Conservation (phyloP, 2,888 invertebrate genomes). For the Sericinus montela region DNA sequence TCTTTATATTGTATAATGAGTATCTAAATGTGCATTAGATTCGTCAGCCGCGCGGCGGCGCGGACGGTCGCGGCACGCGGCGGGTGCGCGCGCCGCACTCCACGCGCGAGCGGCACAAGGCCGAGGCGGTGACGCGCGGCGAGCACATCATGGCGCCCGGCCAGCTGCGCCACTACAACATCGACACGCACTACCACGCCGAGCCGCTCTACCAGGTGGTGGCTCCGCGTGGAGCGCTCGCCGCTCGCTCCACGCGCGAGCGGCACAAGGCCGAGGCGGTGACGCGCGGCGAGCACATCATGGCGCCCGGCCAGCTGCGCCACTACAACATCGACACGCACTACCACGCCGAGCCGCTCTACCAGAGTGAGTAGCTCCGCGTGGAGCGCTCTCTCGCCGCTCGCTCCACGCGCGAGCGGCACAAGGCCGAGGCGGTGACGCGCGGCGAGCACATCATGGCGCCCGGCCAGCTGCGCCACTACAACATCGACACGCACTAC, state of each 20-base stretch:
- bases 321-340: conserved; percentile 49
- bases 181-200: conserved; percentile 32
- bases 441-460: conserved; percentile 89
- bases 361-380: conserved; percentile 44
- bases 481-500: conserved; percentile 43
- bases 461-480: conserved; percentile 59
- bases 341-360: conserved; percentile 43
- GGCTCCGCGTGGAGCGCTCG: conserved; percentile 83
- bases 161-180: conserved; percentile 60
- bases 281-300: conserved; percentile 90
- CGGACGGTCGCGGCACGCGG: conserved; percentile 60
- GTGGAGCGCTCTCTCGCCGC: conserved; percentile 38
- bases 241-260: conserved; percentile 93
- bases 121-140: conserved; percentile 90
- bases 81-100: conserved; percentile 92
- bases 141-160: conserved; percentile 83
- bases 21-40: conserved; percentile 38
- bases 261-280: conserved; percentile 90
- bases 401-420: conserved; percentile 90
- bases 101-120: conserved; percentile 91
- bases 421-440: conserved; percentile 89
- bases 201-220: conserved; percentile 59
- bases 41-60: conserved; percentile 74
- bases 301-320: conserved; percentile 63
- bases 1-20: too few species aligned